These are phyloP conservation scores for Argentina silus DNA, from an alignment of 2,797 vertebrate genomes.

Conservation along the genomic window DNA sequence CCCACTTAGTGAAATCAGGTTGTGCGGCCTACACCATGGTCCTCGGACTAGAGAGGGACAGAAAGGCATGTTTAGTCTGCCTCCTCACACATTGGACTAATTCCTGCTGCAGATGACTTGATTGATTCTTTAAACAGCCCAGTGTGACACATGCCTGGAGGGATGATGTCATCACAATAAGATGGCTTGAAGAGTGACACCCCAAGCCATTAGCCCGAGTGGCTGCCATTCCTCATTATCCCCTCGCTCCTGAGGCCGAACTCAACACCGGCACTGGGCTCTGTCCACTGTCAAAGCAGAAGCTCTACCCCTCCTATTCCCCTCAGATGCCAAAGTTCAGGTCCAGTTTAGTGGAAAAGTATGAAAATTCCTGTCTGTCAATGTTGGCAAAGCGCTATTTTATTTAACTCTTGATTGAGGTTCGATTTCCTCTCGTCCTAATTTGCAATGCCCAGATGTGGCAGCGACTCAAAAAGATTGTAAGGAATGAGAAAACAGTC, in stretches of 20 bases:
- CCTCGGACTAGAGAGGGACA: slow-evolving; percentile 3
- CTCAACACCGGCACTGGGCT: slow-evolving; percentile 54
- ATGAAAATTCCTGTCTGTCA: slow-evolving; percentile 40
- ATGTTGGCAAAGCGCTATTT: slow-evolving; percentile 24
- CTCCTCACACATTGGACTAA: slow-evolving; percentile 29
- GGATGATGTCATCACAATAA: slow-evolving; percentile 71
- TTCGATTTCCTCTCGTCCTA: background rate
- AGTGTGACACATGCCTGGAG: slow-evolving; percentile 53
- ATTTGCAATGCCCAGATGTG: slow-evolving; percentile 16
- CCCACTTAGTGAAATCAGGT: too few relatives aligned
- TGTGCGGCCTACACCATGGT: background rate
- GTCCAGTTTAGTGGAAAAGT: slow-evolving; percentile 57
- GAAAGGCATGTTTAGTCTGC: slow-evolving; percentile 49
- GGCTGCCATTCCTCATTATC: slow-evolving; percentile 55
- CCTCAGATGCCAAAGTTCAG: slow-evolving; percentile 58
- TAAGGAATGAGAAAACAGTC: background rate
- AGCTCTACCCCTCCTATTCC: slow-evolving; percentile 20
- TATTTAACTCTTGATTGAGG: slow-evolving; percentile 35
- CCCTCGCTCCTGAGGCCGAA: slow-evolving; percentile 35
- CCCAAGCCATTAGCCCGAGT: slow-evolving; percentile 61
- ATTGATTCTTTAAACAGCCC: slow-evolving; percentile 60
- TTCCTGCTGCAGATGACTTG: slow-evolving; percentile 56
- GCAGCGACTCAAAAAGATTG: slow-evolving; percentile 20
- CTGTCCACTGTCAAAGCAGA: slow-evolving; percentile 68
- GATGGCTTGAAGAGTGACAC: slow-evolving; percentile 63